Evolutionary conservation across 2,113 vertebrate genomes (phyloP).

Genomic region (Anhinga rufa): DNA sequence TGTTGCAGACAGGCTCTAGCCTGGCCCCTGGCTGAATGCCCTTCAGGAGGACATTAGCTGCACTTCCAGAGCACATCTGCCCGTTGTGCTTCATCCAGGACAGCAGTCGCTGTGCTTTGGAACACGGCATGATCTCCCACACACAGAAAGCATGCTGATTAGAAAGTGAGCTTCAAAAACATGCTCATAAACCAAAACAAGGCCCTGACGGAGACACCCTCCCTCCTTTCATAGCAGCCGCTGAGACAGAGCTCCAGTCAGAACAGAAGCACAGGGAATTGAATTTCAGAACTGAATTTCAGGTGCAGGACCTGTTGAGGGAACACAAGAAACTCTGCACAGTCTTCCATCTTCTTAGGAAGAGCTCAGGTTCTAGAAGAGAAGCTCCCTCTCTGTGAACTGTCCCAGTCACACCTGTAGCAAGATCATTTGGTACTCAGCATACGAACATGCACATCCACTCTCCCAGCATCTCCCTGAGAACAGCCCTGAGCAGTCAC

Average conservation of each 20-base stretch:
- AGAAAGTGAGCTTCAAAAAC: not conserved
- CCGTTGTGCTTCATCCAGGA: not conserved
- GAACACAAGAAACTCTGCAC: not conserved
- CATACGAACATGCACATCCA: not conserved
- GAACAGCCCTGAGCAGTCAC: not conserved
- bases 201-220: not conserved
- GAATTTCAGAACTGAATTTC: not conserved
- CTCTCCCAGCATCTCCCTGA: not conserved
- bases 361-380: not conserved
- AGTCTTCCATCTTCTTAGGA: not conserved
- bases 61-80: accelerated
- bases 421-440: not conserved
- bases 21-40: not conserved
- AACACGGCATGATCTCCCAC: not conserved
- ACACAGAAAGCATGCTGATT: not conserved
- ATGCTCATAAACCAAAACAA: not conserved
- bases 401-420: not conserved
- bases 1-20: not conserved
- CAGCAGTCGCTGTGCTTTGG: not conserved
- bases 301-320: not conserved
- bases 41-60: not conserved
- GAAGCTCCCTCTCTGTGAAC: not conserved
- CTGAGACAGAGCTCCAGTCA: not conserved
- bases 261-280: not conserved
- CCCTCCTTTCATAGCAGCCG: not conserved